These are phyloP conservation scores for Rhogogaster chlorosoma DNA, from an alignment of 2,888 invertebrate species.

Conservation along the genomic window DNA sequence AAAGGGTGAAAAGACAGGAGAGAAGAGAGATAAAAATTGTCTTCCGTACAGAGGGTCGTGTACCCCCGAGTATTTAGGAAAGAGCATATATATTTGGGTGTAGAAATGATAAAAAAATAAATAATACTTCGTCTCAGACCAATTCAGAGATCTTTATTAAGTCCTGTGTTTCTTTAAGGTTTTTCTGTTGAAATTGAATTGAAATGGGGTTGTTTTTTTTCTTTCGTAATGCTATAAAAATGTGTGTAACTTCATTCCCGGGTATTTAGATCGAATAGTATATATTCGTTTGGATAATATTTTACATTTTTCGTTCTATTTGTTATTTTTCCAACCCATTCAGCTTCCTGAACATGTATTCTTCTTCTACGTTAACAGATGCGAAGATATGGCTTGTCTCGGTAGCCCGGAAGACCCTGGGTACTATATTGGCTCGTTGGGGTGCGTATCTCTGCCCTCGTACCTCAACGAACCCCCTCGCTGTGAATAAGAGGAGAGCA, in stretches of 20 bases:
- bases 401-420: conserved; percentile 39
- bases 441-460: conserved; percentile 28
- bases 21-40: neutral
- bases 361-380: conserved; percentile 17
- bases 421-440: conserved; percentile 32
- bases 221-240: neutral
- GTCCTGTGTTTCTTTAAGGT: neutral
- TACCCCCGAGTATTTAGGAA: neutral
- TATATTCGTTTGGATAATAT: neutral
- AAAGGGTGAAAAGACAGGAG: neutral
- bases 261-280: neutral
- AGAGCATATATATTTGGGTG: neutral
- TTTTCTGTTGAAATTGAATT: no score
- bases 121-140: neutral
- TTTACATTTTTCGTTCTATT: neutral
- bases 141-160: no score
- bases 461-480: neutral
- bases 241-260: neutral
- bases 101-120: neutral
- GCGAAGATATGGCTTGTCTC: conserved; percentile 36
- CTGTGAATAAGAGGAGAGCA: neutral
- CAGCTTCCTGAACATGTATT: conserved; percentile 23
- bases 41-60: neutral
- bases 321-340: conserved; percentile 17
- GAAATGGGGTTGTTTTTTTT: neutral